Base-by-base conservation (phyloP, 2,113 vertebrate species). In the Blennius ocellaris region DNA sequence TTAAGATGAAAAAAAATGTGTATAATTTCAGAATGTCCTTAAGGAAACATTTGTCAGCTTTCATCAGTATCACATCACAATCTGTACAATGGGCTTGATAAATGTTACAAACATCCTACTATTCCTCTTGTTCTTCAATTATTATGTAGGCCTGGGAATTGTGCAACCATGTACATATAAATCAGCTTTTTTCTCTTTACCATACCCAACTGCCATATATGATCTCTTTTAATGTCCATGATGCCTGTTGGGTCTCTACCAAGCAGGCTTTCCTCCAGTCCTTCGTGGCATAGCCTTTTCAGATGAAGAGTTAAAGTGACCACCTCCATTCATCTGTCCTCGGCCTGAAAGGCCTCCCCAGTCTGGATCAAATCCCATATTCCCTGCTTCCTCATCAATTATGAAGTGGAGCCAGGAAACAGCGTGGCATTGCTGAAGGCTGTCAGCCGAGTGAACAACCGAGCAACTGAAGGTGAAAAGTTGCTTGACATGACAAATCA, bases 341-440 rank as follows among this genome's bases (percentile, higher is more conserved):
- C 0, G 30, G 67, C 69, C 48, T 68, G 58, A 76, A 75, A 83
- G 58, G 63, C 58, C 45, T 40, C 51, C 14, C 75, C 62, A 66
- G 51, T 78, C 77, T 83, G 57, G 82, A 89, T 89, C 82, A 82
- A 78, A 87, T 83, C 87, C 84, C 81, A 66, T 66, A 76, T 84
- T 84, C 65, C 66, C 74, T 41, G 43, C 53, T 63, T 85, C 69
- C 53, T 83, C 87, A 92, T 92, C 71, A 91, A 86, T 91, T 85
- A 90, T 92, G 72, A 80, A 90, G 91, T 7, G 39, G 43, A 73
- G 84, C 77, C 89, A 83, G 87, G 81, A 89, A 91, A 82, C 79
- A 64, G 59, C 47, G 81, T 54, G 56, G 83, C 61, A 45, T 73
- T 60, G 60, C 82, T 69, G 72, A 73, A 61, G 79, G 79, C 83